Conservation (phyloP, 1,140 invertebrate genomes). For the Ridgeia piscesae region DNA sequence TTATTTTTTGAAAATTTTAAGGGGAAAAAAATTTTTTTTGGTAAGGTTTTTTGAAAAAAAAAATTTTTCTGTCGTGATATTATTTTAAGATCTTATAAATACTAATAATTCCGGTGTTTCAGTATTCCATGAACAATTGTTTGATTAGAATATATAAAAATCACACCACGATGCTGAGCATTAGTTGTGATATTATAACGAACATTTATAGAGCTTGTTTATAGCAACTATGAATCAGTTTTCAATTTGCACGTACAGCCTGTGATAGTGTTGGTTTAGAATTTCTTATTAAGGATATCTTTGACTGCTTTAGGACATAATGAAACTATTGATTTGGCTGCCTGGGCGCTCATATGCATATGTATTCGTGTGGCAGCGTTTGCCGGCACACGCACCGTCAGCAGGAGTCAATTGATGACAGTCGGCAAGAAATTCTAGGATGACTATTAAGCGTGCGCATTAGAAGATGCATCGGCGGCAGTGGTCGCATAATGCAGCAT, state of each 20-base stretch:
- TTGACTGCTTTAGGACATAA: background rate
- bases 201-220: background rate
- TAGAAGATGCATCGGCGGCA: background rate
- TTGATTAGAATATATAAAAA: too few species aligned
- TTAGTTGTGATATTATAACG: background rate
- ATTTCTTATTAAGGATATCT: constrained; percentile 1
- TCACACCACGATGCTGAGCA: too few species aligned
- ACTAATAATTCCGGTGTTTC: too few species aligned
- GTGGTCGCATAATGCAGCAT: background rate
- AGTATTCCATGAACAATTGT: too few species aligned
- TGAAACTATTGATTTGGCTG: background rate
- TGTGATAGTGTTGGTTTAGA: background rate
- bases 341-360: background rate
- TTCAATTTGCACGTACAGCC: background rate
- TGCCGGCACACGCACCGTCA: background rate
- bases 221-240: background rate
- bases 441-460: background rate
- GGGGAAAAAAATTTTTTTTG: too few species aligned
- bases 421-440: background rate
- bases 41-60: too few species aligned
- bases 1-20: too few species aligned
- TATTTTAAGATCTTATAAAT: too few species aligned
- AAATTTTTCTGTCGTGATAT: too few species aligned
- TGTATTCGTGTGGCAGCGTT: background rate
- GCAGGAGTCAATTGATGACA: background rate